Conservation (phyloP, 1,140 invertebrate genomes). For the Hycleus phaleratus region DNA sequence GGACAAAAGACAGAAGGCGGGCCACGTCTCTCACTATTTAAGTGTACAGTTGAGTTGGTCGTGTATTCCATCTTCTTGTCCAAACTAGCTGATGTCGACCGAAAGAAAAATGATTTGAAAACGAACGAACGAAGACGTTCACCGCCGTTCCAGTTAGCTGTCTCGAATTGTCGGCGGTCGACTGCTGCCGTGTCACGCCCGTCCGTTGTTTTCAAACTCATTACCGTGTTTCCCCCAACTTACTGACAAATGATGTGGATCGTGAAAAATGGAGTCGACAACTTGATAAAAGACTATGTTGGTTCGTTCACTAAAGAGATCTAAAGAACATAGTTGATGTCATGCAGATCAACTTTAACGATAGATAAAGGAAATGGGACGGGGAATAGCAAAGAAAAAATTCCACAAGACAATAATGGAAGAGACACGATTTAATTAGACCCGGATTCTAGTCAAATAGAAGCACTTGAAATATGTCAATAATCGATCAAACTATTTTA, state of each 20-base stretch:
- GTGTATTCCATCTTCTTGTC: slow-evolving; percentile 14
- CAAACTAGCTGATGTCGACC: slow-evolving; percentile 17
- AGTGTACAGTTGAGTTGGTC: slow-evolving; percentile 14
- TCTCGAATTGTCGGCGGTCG: slow-evolving; percentile 1
- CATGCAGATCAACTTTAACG: too few species aligned
- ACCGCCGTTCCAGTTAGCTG: slow-evolving; percentile 1
- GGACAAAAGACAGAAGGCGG: slow-evolving; percentile 7
- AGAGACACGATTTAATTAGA: too few species aligned
- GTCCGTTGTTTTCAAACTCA: slow-evolving; percentile 39
- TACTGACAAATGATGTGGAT: slow-evolving; percentile 40
- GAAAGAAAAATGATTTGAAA: slow-evolving; percentile 18
- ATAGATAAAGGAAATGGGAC: too few species aligned
- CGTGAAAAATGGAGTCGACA: slow-evolving; percentile 40
- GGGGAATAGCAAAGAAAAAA: too few species aligned
- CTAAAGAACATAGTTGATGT: too few species aligned
- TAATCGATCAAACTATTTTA: too few species aligned
- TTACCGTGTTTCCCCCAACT: slow-evolving; percentile 36
- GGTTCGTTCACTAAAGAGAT: not conserved
- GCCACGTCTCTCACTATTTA: not conserved
- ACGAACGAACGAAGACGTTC: slow-evolving; percentile 9
- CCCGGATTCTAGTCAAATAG: too few species aligned
- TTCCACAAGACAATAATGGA: too few species aligned
- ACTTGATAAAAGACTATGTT: slow-evolving; percentile 36
- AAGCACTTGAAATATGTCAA: too few species aligned
- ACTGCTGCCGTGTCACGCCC: slow-evolving; percentile 24